Evolutionary conservation across 2,888 invertebrate species (phyloP), one percentile per base, ranked within the genome.

Genomic region (Perithous albicinctus): DNA sequence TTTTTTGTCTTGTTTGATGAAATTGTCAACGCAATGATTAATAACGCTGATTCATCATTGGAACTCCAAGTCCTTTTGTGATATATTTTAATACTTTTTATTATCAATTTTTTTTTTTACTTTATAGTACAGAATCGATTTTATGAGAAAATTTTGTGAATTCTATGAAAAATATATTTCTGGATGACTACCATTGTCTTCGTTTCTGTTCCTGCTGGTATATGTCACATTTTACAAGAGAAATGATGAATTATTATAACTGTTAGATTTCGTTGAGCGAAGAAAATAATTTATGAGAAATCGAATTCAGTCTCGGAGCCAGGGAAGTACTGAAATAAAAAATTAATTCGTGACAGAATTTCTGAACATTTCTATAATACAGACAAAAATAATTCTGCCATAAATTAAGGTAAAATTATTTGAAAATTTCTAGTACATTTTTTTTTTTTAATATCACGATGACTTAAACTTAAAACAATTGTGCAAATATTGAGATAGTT

Each of bases 251-350:
- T 38, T 18, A 38, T 32, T 7, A 15, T 2, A 35, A 18, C 26
- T 59, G 32, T 18, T 0, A 29, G 18, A 35, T 18, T 6, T n/a
- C 20, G 4, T 23, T 8, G 15, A 32, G 29, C 6, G n/a, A n/a
- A 56, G 20, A 15, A 59, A 59, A 32, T 32, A 59, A 59, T 59
- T 54, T 20, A 54, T 29, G 54, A 29, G 26, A 54, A 1, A 12
- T 54, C 54, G 29, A 26, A 54, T 26, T 0, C 20, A 5, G 3
- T n/a, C n/a, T n/a, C 54, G 15, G 7, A 26, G 10, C 5, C 12
- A 26, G 10, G n/a, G n/a, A 54, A 54, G 29, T 54, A 29, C 12
- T 29, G n/a, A 3, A n/a, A 29, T 54, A 12, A 54, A 29, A 29
- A 54, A 20, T 20, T 20, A 20, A 51, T 51, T 20, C 51, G 12